Percentiles rank a stretch among this genome's conserved stretches.
phyloP scores from a whole-genome alignment of 2,888 invertebrate genomes.

The Spilarctia lutea region DNA sequence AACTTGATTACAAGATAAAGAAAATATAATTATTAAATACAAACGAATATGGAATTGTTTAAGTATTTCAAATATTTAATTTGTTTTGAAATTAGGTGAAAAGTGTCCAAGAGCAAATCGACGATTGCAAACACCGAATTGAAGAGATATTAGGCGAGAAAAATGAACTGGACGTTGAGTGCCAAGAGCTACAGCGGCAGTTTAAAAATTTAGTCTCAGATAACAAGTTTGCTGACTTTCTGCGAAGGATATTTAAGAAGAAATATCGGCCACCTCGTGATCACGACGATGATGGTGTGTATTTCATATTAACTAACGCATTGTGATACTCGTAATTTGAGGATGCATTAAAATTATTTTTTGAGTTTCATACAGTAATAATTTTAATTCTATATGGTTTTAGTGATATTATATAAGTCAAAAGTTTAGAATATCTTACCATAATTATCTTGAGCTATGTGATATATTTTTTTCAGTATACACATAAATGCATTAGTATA shows the following conservation, averaged over 20 bases:
- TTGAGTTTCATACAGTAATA: background rate
- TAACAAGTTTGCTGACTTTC: constrained; percentile 92
- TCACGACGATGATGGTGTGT: constrained; percentile 77
- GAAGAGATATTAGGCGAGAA: constrained; percentile 78
- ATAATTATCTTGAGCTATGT: background rate
- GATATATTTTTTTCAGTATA: background rate
- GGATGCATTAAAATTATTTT: background rate
- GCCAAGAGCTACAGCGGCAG: constrained; percentile 77
- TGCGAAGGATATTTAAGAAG: constrained; percentile 93
- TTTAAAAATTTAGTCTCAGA: constrained; percentile 88
- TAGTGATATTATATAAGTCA: background rate
- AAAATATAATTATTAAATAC: too few relatives aligned
- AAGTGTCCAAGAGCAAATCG: constrained; percentile 82
- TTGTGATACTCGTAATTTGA: background rate
- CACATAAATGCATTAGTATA: background rate
- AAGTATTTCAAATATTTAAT: background rate
- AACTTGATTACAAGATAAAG: too few relatives aligned
- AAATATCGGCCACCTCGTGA: constrained; percentile 91
- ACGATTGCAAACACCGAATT: constrained; percentile 82
- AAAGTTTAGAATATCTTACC: background rate
- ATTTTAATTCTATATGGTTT: background rate
- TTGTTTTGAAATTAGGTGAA: constrained; percentile 67
- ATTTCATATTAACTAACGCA: background rate
- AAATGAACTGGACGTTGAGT: constrained; percentile 60
- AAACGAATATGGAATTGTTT: background rate